Percentiles rank a stretch among this genome's conserved stretches.
These are phyloP conservation scores for Notarius lentiginosus DNA, from an alignment of 2,113 vertebrate species.

Conservation along the genomic window DNA sequence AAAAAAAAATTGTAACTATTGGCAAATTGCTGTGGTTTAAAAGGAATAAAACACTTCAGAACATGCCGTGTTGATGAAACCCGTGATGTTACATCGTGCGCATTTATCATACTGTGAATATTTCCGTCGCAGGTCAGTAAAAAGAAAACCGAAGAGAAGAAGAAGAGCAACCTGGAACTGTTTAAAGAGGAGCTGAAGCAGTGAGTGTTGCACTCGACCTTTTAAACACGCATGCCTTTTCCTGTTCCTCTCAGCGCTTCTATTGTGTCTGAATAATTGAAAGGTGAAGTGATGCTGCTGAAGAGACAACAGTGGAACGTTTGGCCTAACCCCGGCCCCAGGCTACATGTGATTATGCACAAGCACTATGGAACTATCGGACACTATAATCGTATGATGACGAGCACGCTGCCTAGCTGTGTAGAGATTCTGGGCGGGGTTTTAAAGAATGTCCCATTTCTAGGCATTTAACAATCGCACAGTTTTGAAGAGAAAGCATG, in stretches of 20 bases:
- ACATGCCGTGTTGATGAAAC: too few species aligned
- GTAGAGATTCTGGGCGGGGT: neutral
- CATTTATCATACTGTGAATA: neutral
- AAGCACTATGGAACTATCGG: neutral
- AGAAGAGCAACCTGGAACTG: slow-evolving; percentile 79
- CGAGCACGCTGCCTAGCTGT: too few species aligned
- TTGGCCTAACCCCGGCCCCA: neutral
- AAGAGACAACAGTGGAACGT: neutral
- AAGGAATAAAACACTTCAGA: neutral
- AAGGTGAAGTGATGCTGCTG: neutral
- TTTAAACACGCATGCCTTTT: neutral
- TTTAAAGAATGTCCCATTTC: too few species aligned
- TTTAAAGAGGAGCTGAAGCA: slow-evolving; percentile 81
- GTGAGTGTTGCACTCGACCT: slow-evolving; percentile 56
- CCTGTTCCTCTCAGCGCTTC: neutral
- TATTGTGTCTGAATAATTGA: neutral
- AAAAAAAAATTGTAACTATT: neutral
- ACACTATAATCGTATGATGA: neutral
- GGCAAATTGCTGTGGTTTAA: neutral
- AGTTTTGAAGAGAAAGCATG: too few species aligned
- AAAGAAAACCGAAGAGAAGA: slow-evolving; percentile 76
- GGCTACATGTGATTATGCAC: too few species aligned
- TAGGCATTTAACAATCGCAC: too few species aligned
- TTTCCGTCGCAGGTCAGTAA: slow-evolving; percentile 65
- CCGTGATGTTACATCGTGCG: neutral